Base-by-base conservation (phyloP, 2,888 invertebrate genomes). In the Platynereis dumerilii region DNA sequence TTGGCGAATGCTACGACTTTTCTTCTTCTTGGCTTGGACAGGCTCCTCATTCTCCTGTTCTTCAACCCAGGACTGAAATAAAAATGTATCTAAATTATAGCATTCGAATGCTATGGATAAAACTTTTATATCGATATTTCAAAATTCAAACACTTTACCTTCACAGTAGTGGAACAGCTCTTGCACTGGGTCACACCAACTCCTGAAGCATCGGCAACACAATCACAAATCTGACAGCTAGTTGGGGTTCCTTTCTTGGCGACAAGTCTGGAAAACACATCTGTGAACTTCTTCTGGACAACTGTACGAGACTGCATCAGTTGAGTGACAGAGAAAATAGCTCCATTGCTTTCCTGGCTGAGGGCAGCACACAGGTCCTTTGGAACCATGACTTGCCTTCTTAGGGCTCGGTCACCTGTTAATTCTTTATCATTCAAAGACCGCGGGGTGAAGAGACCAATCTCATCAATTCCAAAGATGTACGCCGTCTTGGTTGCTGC, bases 381-480 rank as follows among this genome's bases (percentile, higher is more conserved):
- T 7, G 80, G 78, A 65, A 79, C 69, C n/a, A 75, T 71, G 28
- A 85, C 71, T 24, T 72, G 69, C 20, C 59, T 26, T 15, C 60
- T 24, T 20, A 62, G 62, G 1, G 56, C 42, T 10, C 15, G n/a
- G 34, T 62, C 62, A 29, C 62, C 62, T 1, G 7, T 45, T 12
- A 93, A 86, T 53, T 89, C 90, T 48, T 48, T n/a, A 48, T 48
- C 48, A n/a, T n/a, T 48, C 10, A 48, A 5, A 22, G n/a, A 22
- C n/a, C 91, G 92, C 79, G 91, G 91, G 0, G 93, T 92, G 80
- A 90, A 95, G 0, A 92, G 92, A 58, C 88, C 84, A 0, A 87
- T 86, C 42, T 89, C 44, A 65, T 74, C 74, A n/a, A 64, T 58
- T 34, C 22, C 48, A n/a, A n/a, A 20, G 48, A 22, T 48, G 48